Conservation (phyloP, 1,140 invertebrate species). For the Mycetomoellerius zeteki region DNA sequence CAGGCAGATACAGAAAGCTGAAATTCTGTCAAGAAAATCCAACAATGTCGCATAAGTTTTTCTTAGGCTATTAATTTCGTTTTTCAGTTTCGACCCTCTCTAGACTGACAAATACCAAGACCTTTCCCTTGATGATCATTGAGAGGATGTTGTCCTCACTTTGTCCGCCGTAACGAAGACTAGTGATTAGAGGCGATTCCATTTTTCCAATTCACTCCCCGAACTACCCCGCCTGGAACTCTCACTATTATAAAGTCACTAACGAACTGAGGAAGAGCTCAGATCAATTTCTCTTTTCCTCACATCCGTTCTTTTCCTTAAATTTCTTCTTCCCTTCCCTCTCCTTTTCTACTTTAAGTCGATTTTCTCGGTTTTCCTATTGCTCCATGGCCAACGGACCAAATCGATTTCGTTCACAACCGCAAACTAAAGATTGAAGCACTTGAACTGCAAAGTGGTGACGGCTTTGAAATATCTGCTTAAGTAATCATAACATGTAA, state of each 20-base stretch:
- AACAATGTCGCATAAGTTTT: constrained; percentile 25
- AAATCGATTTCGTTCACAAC: constrained; percentile 72
- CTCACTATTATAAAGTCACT: constrained; percentile 83
- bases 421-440: constrained; percentile 69
- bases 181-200: constrained; percentile 81
- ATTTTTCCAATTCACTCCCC: constrained; percentile 74
- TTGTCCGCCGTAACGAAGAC: constrained; percentile 69
- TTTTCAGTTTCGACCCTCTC: constrained; percentile 23
- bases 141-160: constrained; percentile 65
- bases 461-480: constrained; percentile 40
- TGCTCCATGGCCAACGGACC: constrained; percentile 47
- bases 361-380: constrained; percentile 46
- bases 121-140: constrained; percentile 59
- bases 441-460: constrained; percentile 58
- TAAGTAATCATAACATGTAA: constrained; percentile 53
- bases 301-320: constrained; percentile 4
- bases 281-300: constrained; percentile 66
- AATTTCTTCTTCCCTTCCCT: neutral
- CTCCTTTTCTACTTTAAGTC: neutral
- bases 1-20: neutral
- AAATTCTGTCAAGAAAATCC: constrained; percentile 30
- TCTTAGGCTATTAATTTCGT: constrained; percentile 12
- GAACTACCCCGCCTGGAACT: constrained; percentile 54
- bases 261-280: constrained; percentile 79
- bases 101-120: constrained; percentile 34